Conservation (phyloP, 2,888 invertebrate species). For the Lottia gigantea region DNA sequence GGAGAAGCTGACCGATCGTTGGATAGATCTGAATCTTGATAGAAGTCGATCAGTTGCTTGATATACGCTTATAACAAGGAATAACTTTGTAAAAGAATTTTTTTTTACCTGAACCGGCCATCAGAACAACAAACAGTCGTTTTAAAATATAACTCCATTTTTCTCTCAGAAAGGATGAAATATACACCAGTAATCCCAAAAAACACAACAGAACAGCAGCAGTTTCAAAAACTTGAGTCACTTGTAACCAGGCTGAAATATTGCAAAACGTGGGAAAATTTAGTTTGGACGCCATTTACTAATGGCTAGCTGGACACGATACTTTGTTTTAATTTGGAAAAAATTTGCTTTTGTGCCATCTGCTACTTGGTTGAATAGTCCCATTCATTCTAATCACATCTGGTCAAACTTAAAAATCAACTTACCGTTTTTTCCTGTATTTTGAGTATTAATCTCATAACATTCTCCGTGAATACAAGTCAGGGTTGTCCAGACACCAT, state of each 20-base stretch:
- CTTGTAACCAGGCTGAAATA: constrained; percentile 31
- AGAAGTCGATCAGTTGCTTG: no score
- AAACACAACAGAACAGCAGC: constrained; percentile 19
- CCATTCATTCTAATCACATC: no score
- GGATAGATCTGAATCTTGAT: no score
- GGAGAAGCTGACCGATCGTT: no score
- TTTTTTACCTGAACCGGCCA: constrained; percentile 21
- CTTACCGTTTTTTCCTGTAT: constrained; percentile 19
- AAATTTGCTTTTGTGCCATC: neutral
- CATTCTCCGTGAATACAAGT: constrained; percentile 12
- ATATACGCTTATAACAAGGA: no score
- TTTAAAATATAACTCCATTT: constrained; percentile 17
- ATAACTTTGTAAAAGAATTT: neutral
- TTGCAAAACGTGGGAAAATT: neutral
- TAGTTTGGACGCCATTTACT: neutral
- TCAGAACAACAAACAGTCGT: constrained; percentile 24
- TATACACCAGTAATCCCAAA: constrained; percentile 16
- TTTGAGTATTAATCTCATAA: constrained; percentile 13
- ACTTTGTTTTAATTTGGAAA: no score
- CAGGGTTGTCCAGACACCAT: constrained; percentile 20
- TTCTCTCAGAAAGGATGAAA: constrained; percentile 16
- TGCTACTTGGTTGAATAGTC: no score
- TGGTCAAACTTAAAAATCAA: no score
- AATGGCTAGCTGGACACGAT: no score
- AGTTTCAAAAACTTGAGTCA: constrained; percentile 29